A percentile compares a stretch with the other conserved stretches of the same genome.
These are phyloP conservation scores for Tychaedon coryphoeus DNA, from an alignment of 2,113 vertebrate species.

Conservation along the genomic window DNA sequence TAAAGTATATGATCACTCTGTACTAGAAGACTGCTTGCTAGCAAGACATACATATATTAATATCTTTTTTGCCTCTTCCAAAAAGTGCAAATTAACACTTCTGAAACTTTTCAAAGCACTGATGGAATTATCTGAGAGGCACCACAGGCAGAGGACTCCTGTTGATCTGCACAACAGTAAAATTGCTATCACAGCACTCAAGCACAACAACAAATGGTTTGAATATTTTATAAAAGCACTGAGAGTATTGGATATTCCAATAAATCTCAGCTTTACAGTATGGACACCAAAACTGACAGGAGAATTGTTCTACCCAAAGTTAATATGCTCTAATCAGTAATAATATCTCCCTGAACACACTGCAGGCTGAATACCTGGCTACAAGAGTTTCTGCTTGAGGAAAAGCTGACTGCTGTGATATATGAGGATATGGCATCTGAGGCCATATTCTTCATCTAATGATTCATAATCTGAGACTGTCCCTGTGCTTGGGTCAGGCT, in stretches of 20 bases:
- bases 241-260: neutral
- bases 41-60: neutral
- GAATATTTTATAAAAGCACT: conserved; percentile 1
- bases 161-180: neutral
- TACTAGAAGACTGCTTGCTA: neutral
- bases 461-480: neutral
- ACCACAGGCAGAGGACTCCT: neutral
- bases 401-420: neutral
- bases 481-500: conserved; percentile 20
- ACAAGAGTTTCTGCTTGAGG: neutral
- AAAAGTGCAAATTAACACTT: neutral
- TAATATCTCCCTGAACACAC: neutral
- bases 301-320: neutral
- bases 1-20: neutral
- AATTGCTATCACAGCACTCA: neutral
- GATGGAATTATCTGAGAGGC: neutral
- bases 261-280: neutral
- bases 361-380: neutral
- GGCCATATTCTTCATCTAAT: neutral
- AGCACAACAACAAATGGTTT: neutral
- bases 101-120: neutral
- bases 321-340: neutral
- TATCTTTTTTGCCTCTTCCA: neutral
- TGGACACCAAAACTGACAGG: neutral
- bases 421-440: neutral